Evolutionary conservation across 2,888 invertebrate species (phyloP).

Genomic region (Candidula unifasciata): DNA sequence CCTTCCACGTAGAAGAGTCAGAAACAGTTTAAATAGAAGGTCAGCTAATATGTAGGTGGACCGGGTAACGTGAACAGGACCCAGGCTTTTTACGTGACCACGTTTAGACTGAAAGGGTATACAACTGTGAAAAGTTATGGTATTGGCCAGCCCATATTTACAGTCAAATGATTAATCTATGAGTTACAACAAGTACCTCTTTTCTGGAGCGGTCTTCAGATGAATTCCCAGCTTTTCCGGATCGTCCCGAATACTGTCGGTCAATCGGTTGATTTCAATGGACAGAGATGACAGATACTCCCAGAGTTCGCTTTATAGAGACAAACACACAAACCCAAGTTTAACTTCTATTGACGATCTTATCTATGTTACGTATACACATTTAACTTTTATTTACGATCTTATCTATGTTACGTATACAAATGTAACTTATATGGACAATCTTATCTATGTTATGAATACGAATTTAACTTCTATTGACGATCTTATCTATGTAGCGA

Average conservation of each 20-base stretch:
- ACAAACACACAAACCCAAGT: not conserved
- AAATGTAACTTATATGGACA: not conserved
- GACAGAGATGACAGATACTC: conserved; percentile 72
- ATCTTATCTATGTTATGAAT: not conserved
- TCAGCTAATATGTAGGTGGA: too few relatives aligned
- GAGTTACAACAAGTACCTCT: conserved; percentile 59
- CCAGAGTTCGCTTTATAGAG: conserved; percentile 72
- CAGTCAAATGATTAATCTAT: too few relatives aligned
- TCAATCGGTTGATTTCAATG: conserved; percentile 71
- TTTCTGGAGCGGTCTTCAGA: conserved; percentile 72
- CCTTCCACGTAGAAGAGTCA: too few relatives aligned
- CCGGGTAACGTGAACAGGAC: too few relatives aligned
- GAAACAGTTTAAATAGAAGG: too few relatives aligned
- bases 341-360: not conserved
- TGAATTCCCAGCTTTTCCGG: conserved; percentile 72
- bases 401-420: not conserved
- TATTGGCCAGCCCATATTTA: too few relatives aligned
- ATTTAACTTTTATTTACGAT: not conserved
- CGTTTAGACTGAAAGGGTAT: too few relatives aligned
- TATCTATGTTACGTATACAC: not conserved
- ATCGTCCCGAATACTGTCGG: conserved; percentile 72
- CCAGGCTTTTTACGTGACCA: too few relatives aligned
- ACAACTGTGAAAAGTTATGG: too few relatives aligned
- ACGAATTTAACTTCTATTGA: not conserved
- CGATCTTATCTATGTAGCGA: not conserved